phyloP scores from a whole-genome alignment of 2,797 vertebrate genomes.

The Coccyzus lansbergi region DNA sequence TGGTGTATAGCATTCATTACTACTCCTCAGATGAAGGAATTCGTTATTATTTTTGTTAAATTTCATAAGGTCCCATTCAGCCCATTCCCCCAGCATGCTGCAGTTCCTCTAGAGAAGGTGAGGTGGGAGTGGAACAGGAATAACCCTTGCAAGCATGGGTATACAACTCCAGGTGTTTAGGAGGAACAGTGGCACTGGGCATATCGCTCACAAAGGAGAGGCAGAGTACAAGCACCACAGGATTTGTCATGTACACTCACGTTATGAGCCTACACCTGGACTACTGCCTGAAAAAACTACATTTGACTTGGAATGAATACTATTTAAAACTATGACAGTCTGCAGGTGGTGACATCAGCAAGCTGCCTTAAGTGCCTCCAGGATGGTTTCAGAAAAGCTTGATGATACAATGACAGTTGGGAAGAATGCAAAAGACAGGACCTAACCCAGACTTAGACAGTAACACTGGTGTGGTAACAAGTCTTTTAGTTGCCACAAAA shows the following conservation, averaged over 20 bases:
- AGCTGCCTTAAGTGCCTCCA: background rate
- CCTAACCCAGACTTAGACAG: background rate
- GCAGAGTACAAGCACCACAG: background rate
- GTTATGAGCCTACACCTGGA: background rate
- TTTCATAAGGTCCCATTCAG: background rate
- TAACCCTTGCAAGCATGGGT: background rate
- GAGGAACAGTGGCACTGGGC: background rate
- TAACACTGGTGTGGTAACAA: background rate
- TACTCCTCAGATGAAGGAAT: background rate
- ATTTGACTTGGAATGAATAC: background rate
- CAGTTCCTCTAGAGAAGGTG: background rate
- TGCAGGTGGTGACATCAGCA: background rate
- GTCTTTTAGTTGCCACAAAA: background rate
- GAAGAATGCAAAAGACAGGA: background rate
- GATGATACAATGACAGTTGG: background rate
- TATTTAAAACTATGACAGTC: background rate
- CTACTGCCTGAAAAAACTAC: background rate
- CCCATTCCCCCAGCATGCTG: background rate
- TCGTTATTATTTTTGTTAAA: background rate
- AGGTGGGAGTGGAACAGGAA: background rate
- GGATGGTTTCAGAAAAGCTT: background rate
- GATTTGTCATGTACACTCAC: background rate
- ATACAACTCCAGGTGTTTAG: background rate
- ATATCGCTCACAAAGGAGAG: background rate
- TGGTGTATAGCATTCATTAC: background rate